phyloP scores from a whole-genome alignment of 2,797 vertebrate species.

The Eulemur albifrons region DNA sequence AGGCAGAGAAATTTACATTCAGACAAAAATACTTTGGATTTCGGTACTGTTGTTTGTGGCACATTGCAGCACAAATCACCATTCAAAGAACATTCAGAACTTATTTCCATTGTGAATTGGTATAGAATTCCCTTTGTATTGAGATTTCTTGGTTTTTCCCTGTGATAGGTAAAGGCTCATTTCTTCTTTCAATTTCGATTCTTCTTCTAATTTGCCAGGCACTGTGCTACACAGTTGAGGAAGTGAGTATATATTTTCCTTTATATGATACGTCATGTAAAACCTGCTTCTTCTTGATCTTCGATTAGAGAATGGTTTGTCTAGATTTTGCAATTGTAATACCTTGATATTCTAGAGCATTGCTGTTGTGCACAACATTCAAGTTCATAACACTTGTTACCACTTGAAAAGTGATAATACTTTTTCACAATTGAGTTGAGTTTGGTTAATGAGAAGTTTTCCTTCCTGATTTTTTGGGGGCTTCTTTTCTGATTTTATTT shows the following conservation, averaged over 20 bases:
- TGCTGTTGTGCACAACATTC: background rate
- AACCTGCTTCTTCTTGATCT: background rate
- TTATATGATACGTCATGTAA: background rate
- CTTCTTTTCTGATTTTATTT: background rate
- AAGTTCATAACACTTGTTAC: background rate
- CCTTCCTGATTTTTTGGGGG: background rate
- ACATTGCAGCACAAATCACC: background rate
- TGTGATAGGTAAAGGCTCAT: background rate
- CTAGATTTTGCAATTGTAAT: background rate
- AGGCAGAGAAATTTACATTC: constrained; percentile 12
- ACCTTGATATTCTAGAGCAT: background rate
- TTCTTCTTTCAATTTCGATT: background rate
- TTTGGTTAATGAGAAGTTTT: background rate
- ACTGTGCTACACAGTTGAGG: background rate
- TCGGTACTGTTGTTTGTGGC: background rate
- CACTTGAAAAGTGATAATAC: too few species aligned
- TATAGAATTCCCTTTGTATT: background rate
- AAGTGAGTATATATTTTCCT: background rate
- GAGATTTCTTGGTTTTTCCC: background rate
- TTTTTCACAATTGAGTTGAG: background rate
- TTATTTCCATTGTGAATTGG: background rate
- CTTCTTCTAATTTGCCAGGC: background rate
- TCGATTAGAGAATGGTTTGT: background rate
- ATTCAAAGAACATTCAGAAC: background rate
- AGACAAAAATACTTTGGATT: background rate